Base-by-base conservation (phyloP, 2,888 invertebrate genomes). In the Sesia bembeciformis region DNA sequence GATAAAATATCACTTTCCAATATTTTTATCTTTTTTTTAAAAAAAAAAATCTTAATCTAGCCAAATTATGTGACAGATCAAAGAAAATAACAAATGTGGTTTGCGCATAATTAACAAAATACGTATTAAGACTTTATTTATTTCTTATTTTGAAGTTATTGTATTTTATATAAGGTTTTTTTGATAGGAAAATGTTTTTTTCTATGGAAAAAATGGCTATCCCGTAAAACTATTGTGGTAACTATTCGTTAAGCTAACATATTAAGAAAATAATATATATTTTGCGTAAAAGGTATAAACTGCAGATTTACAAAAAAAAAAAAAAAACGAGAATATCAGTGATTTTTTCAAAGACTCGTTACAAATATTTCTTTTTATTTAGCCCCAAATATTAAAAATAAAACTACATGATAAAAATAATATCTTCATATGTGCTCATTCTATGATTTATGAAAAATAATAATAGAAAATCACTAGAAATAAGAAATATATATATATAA, bases 1-100 rank as follows among this genome's bases (percentile, higher is more conserved):
- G 88, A 83, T 84, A 76, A 68, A 75, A 72, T 84, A 83, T 81
- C 84, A 86, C 85, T 67, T 70, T 68, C 60, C 61, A 62, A 60
- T 51, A 56, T 43, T 58, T 52, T 52, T 51, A 51, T 43, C 42
- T 54, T 52, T 62, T 62, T 62, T 62, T 56, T 56, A n/a, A n/a
- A n/a, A n/a, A n/a, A n/a, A n/a, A n/a, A n/a, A n/a, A 46, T 23
- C 46, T 46, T 46, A 46, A 46, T 23, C 46, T 46, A 46, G n/a
- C n/a, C 46, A 46, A 23, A 46, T 7, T 23, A 46, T 46, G 8
- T 46, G 46, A n/a, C 23, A 4, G n/a, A 5, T 42, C 4, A 43
- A 43, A 43, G n/a, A 43, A 43, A 43, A 43, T 4, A 43, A 7
- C 6, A 5, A 5, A 7, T 5, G 3, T 42, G 42, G 42, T 42